Evolutionary conservation across 2,888 invertebrate genomes (phyloP), one percentile per base, ranked within the genome.

Genomic region (Octodonta nipae): DNA sequence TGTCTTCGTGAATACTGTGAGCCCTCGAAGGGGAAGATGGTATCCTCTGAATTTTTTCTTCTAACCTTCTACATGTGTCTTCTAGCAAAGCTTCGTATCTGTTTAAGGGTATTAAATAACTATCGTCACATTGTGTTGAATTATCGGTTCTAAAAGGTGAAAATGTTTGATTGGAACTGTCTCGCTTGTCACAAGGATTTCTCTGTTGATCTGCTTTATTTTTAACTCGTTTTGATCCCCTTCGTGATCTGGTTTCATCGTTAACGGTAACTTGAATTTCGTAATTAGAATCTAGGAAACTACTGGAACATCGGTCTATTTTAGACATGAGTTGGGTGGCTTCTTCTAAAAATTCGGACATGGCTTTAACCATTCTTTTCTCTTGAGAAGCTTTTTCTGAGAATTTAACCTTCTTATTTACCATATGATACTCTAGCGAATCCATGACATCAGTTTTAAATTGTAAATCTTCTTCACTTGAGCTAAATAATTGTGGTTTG

Each of bases 331-430:
- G 36, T 34, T 45, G 49, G 5, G 60, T 58, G 3, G 63, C 63
- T 51, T 64, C 63, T 39, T 58, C 58, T 34, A 64, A 47, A 39
- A 65, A 64, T 16, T 52, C 52, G 2, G 62, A 54, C 55, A 64
- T 62, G 0, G 56, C 56, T 38, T 54, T 50, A 15, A 58, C 38
- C 46, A 63, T 56, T 15, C 52, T 43, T 8, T 53, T 47, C 15
- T 52, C 45, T 5, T 40, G 33, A 15, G 38, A 36, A 5, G 20
- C 33, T 32, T 25, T 32, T 30, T 26, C 34, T 10, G 15, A 16
- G 20, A 57, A 57, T 15, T 47, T 45, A 1, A 56, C 55, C 38
- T 49, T 56, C 37, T 56, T 38, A 30, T 50, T 47, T 1, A 37
- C 32, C 27, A 41, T 36, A 29, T 54, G 52, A 34, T 54, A 54